Evolutionary conservation across 2,113 vertebrate species (phyloP).

Genomic region (Eulemur rufifrons): DNA sequence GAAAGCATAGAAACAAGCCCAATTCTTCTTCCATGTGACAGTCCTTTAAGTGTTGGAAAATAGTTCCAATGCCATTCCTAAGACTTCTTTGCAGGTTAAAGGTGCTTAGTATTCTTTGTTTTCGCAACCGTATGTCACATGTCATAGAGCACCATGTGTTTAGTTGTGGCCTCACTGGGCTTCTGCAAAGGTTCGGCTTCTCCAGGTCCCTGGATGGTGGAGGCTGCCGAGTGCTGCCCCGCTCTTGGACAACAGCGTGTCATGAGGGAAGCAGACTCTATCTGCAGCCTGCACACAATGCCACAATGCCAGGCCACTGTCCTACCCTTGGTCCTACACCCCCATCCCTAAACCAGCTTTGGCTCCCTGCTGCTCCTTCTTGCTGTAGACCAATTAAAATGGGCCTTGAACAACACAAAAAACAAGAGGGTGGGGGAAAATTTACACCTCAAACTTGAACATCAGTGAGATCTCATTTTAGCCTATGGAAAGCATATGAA

Average conservation of each 20-base stretch:
- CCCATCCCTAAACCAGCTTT: neutral
- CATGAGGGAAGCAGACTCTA: neutral
- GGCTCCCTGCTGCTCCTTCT: neutral
- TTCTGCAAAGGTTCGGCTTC: neutral
- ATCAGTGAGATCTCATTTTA: neutral
- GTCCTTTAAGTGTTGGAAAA: neutral
- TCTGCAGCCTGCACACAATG: neutral
- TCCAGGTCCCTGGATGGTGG: neutral
- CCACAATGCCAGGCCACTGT: neutral
- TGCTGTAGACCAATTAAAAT: neutral
- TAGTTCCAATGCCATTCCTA: neutral
- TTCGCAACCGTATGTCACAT: neutral
- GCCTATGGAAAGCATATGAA: neutral
- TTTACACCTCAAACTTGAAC: neutral
- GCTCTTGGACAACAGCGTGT: neutral
- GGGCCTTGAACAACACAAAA: neutral
- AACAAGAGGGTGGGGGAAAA: neutral
- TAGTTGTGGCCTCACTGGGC: neutral
- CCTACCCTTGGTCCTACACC: neutral
- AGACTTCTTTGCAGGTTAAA: neutral
- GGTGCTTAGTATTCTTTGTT: neutral
- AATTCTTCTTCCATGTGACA: neutral
- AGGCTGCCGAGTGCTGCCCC: neutral
- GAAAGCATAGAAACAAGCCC: neutral
- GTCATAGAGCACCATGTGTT: neutral